Base-by-base conservation (phyloP, 2,113 vertebrate species). In the Nothoprocta perdicaria region DNA sequence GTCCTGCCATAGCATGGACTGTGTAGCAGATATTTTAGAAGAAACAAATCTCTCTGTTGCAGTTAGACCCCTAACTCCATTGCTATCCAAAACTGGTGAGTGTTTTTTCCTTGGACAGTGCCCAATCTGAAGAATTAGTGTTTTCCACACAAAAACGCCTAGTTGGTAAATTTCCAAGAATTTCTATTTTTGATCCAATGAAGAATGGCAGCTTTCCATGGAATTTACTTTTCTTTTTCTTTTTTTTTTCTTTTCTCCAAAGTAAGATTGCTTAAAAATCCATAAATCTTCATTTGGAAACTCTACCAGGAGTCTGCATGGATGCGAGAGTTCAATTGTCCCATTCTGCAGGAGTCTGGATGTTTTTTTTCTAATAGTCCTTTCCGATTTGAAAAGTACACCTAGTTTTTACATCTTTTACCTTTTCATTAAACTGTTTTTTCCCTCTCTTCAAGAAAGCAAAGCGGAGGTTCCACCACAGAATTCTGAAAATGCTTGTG, bases 131-230 rank as follows among this genome's bases (percentile, higher is more conserved):
- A 83, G 52, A 76, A 69, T 91, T 91, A 95, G 77, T 90, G 69
- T 92, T 96, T 95, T 95, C 88, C 92, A 93, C 53, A 88, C 61
- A 93, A 93, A 95, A 93, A 94, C 90, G 90, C 83, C 74, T 93
- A 11, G 26, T 24, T 95, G 92, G 80, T 84, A 95, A 92, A 88
- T 62, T 88, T 93, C 88, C 93, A 95, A 88, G 65, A 63, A 72
- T 48, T 81, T 95, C 80, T 93, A 45, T 91, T 94, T 95, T 86
- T 73, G 90, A 88, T 84, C 93, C 83, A 84, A 12, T 73, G 43
- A 79, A 95, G 83, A 94, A 88, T 68, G 79, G 69, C 90, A 94
- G 58, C 62, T 91, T 94, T 94, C 86, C 46, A 69, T 62, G 40
- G 57, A 84, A 84, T 52, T 75, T 69, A 65, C 26, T 80, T 86